These are phyloP conservation scores for Ptilodon capucinus DNA, from an alignment of 2,888 invertebrate genomes.

Conservation along the genomic window DNA sequence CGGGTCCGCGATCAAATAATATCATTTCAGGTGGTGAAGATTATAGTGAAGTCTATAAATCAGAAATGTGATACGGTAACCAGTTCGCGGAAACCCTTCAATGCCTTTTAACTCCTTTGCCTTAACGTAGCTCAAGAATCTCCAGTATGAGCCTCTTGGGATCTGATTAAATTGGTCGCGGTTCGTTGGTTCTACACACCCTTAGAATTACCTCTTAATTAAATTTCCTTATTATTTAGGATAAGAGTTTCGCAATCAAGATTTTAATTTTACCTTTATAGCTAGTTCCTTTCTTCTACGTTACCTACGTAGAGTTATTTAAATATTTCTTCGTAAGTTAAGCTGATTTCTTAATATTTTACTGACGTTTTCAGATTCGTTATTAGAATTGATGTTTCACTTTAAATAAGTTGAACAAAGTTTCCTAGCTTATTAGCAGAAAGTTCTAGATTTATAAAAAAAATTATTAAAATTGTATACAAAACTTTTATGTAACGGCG, in stretches of 20 bases:
- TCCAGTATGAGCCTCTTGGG: slow-evolving; percentile 17
- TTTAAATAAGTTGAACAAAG: too few relatives aligned
- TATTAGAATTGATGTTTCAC: too few relatives aligned
- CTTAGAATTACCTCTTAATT: slow-evolving; percentile 48
- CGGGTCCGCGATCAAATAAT: slow-evolving; percentile 28
- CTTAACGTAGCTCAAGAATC: slow-evolving; percentile 24
- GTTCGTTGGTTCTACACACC: slow-evolving; percentile 30
- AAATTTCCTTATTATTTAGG: slow-evolving; percentile 45
- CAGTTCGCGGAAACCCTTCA: slow-evolving; percentile 30
- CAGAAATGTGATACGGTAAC: slow-evolving; percentile 26
- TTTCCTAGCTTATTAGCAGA: too few relatives aligned
- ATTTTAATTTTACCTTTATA: slow-evolving; percentile 17
- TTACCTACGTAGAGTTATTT: too few relatives aligned
- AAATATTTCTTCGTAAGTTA: too few relatives aligned
- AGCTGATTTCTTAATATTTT: too few relatives aligned
- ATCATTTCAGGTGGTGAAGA: slow-evolving; percentile 45
- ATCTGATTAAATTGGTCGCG: slow-evolving; percentile 29
- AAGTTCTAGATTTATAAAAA: too few relatives aligned
- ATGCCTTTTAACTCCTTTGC: slow-evolving; percentile 18
- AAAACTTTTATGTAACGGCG: too few relatives aligned
- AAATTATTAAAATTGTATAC: too few relatives aligned
- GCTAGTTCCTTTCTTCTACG: not conserved
- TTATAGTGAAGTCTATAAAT: slow-evolving; percentile 25
- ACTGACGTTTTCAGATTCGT: too few relatives aligned
- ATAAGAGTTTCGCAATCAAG: slow-evolving; percentile 28